Evolutionary conservation across 2,797 vertebrate genomes (phyloP).

Genomic region (Rhynchonycteris naso): DNA sequence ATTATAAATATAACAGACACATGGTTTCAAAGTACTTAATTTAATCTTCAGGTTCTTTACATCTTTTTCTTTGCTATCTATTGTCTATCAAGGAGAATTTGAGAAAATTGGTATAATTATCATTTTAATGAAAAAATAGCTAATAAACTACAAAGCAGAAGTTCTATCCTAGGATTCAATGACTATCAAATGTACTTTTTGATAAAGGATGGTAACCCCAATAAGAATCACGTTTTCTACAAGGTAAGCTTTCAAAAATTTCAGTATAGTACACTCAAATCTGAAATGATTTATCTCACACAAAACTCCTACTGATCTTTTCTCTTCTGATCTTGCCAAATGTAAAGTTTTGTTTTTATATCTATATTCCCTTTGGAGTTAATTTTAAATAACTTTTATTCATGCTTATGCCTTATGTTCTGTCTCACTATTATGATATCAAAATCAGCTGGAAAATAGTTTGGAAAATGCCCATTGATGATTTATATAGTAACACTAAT

Average conservation of each 20-base stretch:
- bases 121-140: conserved; percentile 15
- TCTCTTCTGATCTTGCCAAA: conserved; percentile 60
- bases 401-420: neutral
- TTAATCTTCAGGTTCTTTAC: neutral
- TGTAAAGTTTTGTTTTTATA: conserved; percentile 59
- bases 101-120: neutral
- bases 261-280: neutral
- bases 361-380: conserved; percentile 55
- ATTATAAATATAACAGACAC: neutral
- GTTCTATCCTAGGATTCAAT: neutral
- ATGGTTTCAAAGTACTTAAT: neutral
- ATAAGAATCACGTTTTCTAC: conserved; percentile 45
- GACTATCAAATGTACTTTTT: neutral
- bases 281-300: conserved; percentile 46
- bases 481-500: neutral
- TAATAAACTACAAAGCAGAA: conserved; percentile 44
- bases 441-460: neutral
- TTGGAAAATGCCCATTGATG: neutral
- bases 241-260: conserved; percentile 4
- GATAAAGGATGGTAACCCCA: neutral
- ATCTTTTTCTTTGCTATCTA: neutral
- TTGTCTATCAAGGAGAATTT: neutral
- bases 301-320: conserved; percentile 11
- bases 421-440: neutral
- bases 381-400: conserved; percentile 55